Evolutionary conservation across 1,140 invertebrate genomes (phyloP).

Genomic region (Agrypnia vestita): DNA sequence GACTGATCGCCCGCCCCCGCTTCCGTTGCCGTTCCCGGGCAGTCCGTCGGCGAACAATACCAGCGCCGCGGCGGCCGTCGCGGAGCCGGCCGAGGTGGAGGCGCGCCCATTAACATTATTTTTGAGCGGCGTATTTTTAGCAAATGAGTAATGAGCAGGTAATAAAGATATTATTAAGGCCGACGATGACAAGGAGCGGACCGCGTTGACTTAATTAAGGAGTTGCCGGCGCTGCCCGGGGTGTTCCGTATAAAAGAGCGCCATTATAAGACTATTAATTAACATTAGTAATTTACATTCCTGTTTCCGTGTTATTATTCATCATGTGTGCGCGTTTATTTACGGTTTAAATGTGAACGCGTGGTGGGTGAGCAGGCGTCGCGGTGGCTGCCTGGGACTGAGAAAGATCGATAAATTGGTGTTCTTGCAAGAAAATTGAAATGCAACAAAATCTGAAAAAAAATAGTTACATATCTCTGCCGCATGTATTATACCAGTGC

Average conservation of each 20-base stretch:
- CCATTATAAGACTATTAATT: constrained; percentile 33
- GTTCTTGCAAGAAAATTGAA: too few relatives aligned
- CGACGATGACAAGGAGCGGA: background rate
- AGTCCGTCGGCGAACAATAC: too few relatives aligned
- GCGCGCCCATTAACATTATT: too few relatives aligned
- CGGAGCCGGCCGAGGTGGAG: too few relatives aligned
- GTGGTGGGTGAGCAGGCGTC: background rate
- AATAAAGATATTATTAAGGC: constrained; percentile 13
- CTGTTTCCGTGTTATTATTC: constrained; percentile 28
- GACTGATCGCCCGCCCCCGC: too few relatives aligned
- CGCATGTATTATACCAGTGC: too few relatives aligned
- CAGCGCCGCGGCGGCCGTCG: too few relatives aligned
- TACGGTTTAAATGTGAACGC: background rate
- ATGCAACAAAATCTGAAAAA: too few relatives aligned
- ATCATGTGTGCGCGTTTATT: constrained; percentile 22
- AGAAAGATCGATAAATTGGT: too few relatives aligned
- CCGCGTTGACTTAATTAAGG: constrained; percentile 4
- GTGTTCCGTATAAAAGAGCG: background rate
- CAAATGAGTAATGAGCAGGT: background rate
- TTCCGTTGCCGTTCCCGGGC: too few relatives aligned
- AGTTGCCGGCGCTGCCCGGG: background rate
- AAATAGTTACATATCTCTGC: too few relatives aligned
- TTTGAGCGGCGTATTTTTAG: too few relatives aligned
- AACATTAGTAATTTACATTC: constrained; percentile 31
- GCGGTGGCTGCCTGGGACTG: background rate